phyloP scores from a whole-genome alignment of 2,888 invertebrate species.

The Phasia obesa region DNA sequence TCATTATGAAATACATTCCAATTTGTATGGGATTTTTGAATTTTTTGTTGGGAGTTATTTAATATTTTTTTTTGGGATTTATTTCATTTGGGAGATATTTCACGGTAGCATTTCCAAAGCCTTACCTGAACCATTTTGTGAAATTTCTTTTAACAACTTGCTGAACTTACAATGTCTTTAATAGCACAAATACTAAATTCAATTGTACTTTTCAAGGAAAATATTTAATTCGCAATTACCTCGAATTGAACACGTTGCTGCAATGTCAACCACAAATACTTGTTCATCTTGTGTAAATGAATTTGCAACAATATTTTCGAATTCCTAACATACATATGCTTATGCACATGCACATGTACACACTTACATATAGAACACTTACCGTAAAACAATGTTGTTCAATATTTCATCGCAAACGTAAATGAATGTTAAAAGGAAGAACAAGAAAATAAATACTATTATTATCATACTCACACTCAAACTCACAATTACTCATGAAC shows the following conservation, averaged over 20 bases:
- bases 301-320: slow-evolving; percentile 53
- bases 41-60: no score
- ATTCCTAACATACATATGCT: not conserved
- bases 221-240: slow-evolving; percentile 53
- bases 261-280: slow-evolving; percentile 58
- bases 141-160: slow-evolving; percentile 1
- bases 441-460: not conserved
- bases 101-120: no score
- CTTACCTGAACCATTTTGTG: not conserved
- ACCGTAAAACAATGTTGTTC: not conserved
- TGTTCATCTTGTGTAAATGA: slow-evolving; percentile 52
- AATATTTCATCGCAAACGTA: not conserved
- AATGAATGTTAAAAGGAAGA: not conserved
- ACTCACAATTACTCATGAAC: not conserved
- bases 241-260: slow-evolving; percentile 47
- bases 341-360: not conserved
- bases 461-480: not conserved
- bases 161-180: slow-evolving; percentile 19
- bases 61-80: no score
- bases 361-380: not conserved
- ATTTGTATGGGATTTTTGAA: no score
- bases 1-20: no score
- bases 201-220: slow-evolving; percentile 30
- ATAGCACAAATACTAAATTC: slow-evolving; percentile 8
- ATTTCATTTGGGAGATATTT: no score